A percentile compares a stretch with the other conserved stretches of the same genome.
Evolutionary conservation across 2,797 vertebrate species (phyloP).

Genomic region (Hylomyscus alleni): DNA sequence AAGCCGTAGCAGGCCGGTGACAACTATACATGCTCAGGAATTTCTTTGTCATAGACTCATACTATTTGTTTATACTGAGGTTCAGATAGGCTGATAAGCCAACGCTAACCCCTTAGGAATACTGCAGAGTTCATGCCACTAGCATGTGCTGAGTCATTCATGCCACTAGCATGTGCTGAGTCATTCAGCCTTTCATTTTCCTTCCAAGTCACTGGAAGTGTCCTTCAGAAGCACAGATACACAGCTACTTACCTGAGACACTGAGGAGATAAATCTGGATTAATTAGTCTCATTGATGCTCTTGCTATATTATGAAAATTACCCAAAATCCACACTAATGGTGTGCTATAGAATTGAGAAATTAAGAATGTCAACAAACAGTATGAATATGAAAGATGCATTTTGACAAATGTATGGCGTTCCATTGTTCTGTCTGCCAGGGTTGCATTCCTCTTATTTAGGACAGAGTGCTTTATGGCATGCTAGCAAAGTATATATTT

Average conservation of each 20-base stretch:
- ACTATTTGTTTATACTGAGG: background rate
- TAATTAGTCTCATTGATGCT: constrained; percentile 54
- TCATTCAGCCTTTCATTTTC: background rate
- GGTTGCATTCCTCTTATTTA: constrained; percentile 69
- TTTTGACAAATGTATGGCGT: constrained; percentile 46
- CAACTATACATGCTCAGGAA: background rate
- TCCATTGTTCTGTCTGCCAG: constrained; percentile 60
- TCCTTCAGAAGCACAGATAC: constrained; percentile 29
- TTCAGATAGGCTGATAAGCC: background rate
- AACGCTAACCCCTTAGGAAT: background rate
- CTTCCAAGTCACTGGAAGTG: background rate
- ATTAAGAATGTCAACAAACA: constrained; percentile 75
- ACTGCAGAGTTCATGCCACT: background rate
- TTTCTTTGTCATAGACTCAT: constrained; percentile 27
- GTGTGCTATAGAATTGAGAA: constrained; percentile 63
- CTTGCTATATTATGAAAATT: constrained; percentile 73
- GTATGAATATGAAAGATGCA: constrained; percentile 76
- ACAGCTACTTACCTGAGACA: constrained; percentile 26
- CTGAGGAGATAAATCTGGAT: constrained; percentile 67
- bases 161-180: background rate
- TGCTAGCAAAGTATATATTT: constrained; percentile 67
- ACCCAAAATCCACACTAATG: constrained; percentile 65
- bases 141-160: background rate
- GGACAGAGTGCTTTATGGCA: constrained; percentile 49
- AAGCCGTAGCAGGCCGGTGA: background rate